Evolutionary conservation across 2,888 invertebrate genomes (phyloP), one percentile per base, ranked within the genome.

Genomic region (Stegophylla sp.): DNA sequence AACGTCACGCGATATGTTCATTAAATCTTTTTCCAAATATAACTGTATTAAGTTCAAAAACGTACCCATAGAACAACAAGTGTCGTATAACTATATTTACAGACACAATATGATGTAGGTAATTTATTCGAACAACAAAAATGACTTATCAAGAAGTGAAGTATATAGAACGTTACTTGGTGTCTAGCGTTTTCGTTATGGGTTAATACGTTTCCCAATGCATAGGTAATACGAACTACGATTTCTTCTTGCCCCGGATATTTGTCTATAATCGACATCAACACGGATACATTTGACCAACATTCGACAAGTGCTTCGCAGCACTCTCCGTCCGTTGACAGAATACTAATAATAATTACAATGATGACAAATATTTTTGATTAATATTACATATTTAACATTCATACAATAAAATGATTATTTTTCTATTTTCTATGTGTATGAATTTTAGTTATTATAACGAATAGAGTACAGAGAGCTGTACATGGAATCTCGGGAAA

Each of bases 181-280:
- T 88, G 87, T 82, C 94, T 87, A 0, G 93, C 92, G 61, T 89
- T 88, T 82, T 94, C 92, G 84, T 91, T 91, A 84, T 91, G 91
- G 26, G 94, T 93, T 85, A 94, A 92, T 87, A 95, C 91, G 86
- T 95, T 95, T 28, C 95, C 95, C 63, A 95, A 88, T 83, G 93
- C 93, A 86, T 94, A 95, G 1, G 93, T 92, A 74, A 95, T 88
- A 2, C 95, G 89, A 73, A 94, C 92, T 75, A 92, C 90, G 75
- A 93, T 90, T 83, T 93, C 91, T 83, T 92, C 91, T 84, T 91
- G 90, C 73, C 91, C 89, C 1, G 91, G 89, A 86, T 92, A 92
- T 85, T 90, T 91, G 56, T 90, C 89, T 82, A 93, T 89, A 82
- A 92, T 88, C 61, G 88, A 88, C 53, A 92, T 86, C 84, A 92